These are phyloP conservation scores for Sthenelais limicola DNA, from an alignment of 2,888 invertebrate species.

Conservation along the genomic window DNA sequence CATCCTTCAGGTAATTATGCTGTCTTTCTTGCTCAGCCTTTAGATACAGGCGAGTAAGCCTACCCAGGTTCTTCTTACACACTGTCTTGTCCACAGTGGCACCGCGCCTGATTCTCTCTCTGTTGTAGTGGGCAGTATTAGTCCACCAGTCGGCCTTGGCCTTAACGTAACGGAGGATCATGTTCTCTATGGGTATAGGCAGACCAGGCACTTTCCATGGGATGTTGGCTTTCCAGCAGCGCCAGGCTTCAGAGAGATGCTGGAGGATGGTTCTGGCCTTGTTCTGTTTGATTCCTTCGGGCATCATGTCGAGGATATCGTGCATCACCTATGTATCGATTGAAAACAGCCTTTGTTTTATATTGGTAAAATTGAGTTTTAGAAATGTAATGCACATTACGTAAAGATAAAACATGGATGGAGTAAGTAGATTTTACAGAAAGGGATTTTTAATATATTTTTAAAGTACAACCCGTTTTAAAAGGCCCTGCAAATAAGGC, in stretches of 20 bases:
- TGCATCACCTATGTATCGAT: constrained; percentile 77
- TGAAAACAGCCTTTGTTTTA: no score
- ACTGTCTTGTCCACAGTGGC: constrained; percentile 99
- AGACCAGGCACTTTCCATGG: constrained; percentile 99
- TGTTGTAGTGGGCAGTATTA: constrained; percentile 99
- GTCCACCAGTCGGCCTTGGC: constrained; percentile 99
- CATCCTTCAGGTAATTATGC: constrained; percentile 99
- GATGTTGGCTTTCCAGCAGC: constrained; percentile 99
- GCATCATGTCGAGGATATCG: constrained; percentile 99
- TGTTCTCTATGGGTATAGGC: constrained; percentile 99
- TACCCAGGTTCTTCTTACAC: constrained; percentile 98
- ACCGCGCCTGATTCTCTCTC: constrained; percentile 98
- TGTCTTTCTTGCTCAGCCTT: constrained; percentile 99
- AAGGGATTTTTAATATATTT: no score
- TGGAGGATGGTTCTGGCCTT: constrained; percentile 99
- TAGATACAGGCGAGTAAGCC: constrained; percentile 95
- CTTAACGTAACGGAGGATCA: constrained; percentile 99
- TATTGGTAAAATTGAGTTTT: no score
- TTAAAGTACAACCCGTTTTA: no score
- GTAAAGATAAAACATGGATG: no score
- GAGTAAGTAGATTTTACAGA: no score
- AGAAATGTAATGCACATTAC: no score
- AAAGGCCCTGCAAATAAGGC: no score
- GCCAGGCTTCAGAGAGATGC: constrained; percentile 99
- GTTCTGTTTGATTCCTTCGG: constrained; percentile 99